phyloP scores from a whole-genome alignment of 2,113 vertebrate species.

The Spermophilus dauricus region DNA sequence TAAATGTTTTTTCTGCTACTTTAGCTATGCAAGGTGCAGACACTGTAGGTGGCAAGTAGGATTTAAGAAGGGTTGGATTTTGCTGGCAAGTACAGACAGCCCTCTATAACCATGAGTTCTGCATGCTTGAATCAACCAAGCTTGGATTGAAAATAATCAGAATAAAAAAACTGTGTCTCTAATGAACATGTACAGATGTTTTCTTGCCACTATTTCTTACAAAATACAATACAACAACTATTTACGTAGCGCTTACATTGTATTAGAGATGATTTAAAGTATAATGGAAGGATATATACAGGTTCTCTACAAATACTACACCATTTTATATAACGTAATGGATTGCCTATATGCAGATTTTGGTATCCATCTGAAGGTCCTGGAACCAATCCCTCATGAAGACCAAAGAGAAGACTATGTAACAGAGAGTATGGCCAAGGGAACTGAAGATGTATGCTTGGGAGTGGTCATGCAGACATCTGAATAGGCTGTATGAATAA shows the following conservation, averaged over 20 bases:
- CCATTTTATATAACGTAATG: neutral
- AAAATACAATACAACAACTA: neutral
- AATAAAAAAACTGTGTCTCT: neutral
- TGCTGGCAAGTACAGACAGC: neutral
- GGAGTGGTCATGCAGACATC: neutral
- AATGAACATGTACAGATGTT: neutral
- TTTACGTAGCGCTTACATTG: neutral
- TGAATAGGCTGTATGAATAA: neutral
- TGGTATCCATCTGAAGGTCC: neutral
- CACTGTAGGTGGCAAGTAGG: neutral
- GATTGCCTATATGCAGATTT: neutral
- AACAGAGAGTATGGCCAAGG: conserved; percentile 1
- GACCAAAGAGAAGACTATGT: neutral
- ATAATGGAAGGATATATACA: neutral
- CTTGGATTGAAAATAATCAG: neutral
- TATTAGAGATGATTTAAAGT: neutral
- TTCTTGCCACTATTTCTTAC: neutral
- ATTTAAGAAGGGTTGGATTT: conserved; percentile 39
- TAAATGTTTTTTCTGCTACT: conserved; percentile 43
- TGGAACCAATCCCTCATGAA: neutral
- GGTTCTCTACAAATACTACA: neutral
- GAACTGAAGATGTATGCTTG: neutral
- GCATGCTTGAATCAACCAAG: neutral
- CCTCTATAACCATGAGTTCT: neutral
- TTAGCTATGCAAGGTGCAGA: neutral